Evolutionary conservation across 2,888 invertebrate genomes (phyloP), one percentile per base, ranked within the genome.

Genomic region (Sarcophaga variegata): DNA sequence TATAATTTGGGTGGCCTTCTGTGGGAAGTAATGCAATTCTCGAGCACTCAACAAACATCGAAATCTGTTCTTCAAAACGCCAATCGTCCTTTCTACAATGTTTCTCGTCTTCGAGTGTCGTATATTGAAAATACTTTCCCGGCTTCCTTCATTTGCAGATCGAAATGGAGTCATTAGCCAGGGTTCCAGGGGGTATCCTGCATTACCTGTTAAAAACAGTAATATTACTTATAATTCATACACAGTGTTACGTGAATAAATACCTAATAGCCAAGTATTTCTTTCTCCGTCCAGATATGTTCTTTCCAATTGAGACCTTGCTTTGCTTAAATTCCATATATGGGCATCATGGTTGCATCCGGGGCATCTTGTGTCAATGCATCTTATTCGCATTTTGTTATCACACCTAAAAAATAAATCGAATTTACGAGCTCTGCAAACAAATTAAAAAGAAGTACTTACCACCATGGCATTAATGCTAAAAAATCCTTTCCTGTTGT

Each of bases 371-470:
- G 49, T 5, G n/a, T 82, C 62, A 47, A 82, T 59, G 59, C 10
- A 81, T 45, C 67, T 63, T 54, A 81, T 81, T 12, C 70, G 62
- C 75, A 75, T 75, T 74, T 74, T 45, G 11, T 74, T 74, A 20
- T 76, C 64, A 64, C 64, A 76, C 75, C 64, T 76, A 66, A 76
- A 76, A 54, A 4, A 76, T 63, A 64, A 27, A 54, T 76, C 64
- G 14, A 49, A 66, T 76, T 76, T 76, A 54, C 22, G 20, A 76
- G 27, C 49, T 49, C 22, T 20, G 12, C 22, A 22, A 59, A 62
- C 62, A 20, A n/a, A 12, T 74, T 54, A 70, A 49, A 70, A 27
- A 14, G 12, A 72, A 75, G 63, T 59, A 59, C 71, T 71, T 27
- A 71, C 72, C 60, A 72, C 72, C 62, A 72, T 72, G 8, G 60